Conservation (phyloP, 2,888 invertebrate species). For the Dromius quadrimaculatus region DNA sequence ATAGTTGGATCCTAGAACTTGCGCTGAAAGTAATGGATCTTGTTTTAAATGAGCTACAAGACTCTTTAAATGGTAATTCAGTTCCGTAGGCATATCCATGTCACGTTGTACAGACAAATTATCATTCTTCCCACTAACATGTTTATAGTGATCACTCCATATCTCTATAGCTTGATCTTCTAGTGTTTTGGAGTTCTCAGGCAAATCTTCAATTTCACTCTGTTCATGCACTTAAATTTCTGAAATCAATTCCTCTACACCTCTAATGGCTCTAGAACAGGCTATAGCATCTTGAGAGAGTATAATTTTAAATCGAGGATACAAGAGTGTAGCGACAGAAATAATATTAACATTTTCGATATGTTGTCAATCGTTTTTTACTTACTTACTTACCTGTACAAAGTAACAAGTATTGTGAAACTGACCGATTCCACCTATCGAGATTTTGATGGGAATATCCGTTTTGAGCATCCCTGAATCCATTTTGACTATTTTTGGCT, state of each 20-base stretch:
- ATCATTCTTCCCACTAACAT: background rate
- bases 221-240: background rate
- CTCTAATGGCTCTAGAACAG: background rate
- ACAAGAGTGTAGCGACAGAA: conserved; percentile 32
- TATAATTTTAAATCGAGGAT: conserved; percentile 43
- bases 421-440: too few species aligned
- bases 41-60: background rate
- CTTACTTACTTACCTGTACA: too few species aligned
- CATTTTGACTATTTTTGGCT: too few species aligned
- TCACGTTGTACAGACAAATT: background rate
- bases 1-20: background rate
- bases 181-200: background rate
- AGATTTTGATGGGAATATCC: too few species aligned
- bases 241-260: background rate
- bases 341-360: conserved; percentile 15
- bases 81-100: background rate
- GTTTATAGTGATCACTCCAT: background rate
- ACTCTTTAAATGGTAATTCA: background rate
- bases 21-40: background rate
- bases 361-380: conserved; percentile 46
- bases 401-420: too few species aligned
- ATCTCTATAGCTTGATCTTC: background rate
- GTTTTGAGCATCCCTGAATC: too few species aligned
- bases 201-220: background rate
- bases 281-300: conserved; percentile 33